Evolutionary conservation across 2,888 invertebrate genomes (phyloP).

Genomic region (Leptopilina drosophilae): DNA sequence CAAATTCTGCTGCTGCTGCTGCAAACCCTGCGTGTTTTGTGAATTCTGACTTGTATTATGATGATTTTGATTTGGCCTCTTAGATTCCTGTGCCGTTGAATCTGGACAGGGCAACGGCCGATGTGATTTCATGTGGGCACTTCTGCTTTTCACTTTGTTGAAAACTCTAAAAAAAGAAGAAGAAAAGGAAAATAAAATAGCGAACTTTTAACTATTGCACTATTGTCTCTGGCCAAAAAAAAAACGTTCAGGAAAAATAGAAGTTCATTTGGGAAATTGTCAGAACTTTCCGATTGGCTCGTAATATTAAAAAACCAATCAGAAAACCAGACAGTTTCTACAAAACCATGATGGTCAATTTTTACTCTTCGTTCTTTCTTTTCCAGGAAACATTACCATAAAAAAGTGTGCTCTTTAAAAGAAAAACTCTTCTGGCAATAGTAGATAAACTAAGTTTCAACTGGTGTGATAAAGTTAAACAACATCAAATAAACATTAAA

Average conservation of each 20-base stretch:
- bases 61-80: conserved; percentile 72
- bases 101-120: conserved; percentile 86
- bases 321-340: too few species aligned
- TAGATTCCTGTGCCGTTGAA: conserved; percentile 85
- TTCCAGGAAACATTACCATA: too few species aligned
- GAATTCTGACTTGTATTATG: conserved; percentile 54
- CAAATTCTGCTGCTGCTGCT: conserved; percentile 40
- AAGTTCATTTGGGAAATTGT: too few species aligned
- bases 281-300: too few species aligned
- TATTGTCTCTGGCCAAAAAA: too few species aligned
- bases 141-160: conserved; percentile 98
- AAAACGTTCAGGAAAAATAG: too few species aligned
- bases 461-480: background rate
- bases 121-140: conserved; percentile 99
- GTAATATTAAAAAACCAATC: too few species aligned
- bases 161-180: conserved; percentile 88
- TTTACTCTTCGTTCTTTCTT: too few species aligned
- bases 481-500: conserved; percentile 34
- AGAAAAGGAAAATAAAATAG: background rate
- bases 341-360: too few species aligned
- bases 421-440: background rate
- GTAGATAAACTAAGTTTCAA: background rate
- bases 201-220: too few species aligned
- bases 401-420: too few species aligned
- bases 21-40: conserved; percentile 40